These are phyloP conservation scores for Dunckerocampus dactyliophorus DNA, from an alignment of 2,113 vertebrate genomes.

Conservation along the genomic window DNA sequence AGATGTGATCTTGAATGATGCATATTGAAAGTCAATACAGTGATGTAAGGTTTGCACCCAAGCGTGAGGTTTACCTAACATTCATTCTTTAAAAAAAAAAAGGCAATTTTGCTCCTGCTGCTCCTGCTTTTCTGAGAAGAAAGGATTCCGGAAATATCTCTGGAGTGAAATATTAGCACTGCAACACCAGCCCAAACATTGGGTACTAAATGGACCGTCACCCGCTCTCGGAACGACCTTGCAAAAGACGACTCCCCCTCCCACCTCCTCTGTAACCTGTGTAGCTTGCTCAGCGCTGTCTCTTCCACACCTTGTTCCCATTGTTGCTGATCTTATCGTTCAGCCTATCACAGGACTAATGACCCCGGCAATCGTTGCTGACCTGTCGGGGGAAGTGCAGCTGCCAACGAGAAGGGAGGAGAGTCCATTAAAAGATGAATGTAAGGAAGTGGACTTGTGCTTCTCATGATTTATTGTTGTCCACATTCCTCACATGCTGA, in stretches of 20 bases:
- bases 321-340: constrained; percentile 71
- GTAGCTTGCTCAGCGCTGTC: constrained; percentile 48
- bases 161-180: background rate
- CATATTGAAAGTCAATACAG: background rate
- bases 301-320: constrained; percentile 53
- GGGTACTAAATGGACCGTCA: constrained; percentile 17
- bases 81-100: background rate
- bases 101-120: background rate
- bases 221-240: constrained; percentile 34
- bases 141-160: background rate
- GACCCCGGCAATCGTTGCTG: constrained; percentile 66
- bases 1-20: background rate
- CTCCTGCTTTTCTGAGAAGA: background rate
- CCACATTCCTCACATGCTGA: constrained; percentile 43
- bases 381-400: constrained; percentile 64
- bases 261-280: constrained; percentile 42
- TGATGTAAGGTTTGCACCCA: background rate
- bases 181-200: constrained; percentile 7
- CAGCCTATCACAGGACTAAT: constrained; percentile 70
- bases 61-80: background rate
- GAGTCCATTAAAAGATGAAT: constrained; percentile 81
- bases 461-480: constrained; percentile 63
- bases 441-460: constrained; percentile 73
- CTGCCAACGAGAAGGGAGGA: constrained; percentile 63
- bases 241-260: constrained; percentile 13